These are phyloP conservation scores for Betta splendens DNA, from an alignment of 2,797 vertebrate genomes.

Conservation along the genomic window DNA sequence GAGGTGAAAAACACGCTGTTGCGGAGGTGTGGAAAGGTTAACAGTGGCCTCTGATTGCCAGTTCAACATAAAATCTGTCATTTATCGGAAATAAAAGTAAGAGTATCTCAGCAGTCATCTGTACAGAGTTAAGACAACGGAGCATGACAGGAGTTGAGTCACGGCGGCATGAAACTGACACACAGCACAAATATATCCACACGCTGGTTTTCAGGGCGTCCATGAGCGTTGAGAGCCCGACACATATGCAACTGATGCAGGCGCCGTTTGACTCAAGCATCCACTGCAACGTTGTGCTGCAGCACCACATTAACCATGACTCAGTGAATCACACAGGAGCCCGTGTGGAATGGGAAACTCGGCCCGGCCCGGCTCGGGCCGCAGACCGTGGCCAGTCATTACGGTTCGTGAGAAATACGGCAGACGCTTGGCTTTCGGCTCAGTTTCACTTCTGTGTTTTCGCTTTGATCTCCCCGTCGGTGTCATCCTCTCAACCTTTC, in stretches of 20 bases:
- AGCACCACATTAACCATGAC: constrained; percentile 14
- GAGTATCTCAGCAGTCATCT: constrained; percentile 36
- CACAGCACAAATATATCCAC: constrained; percentile 28
- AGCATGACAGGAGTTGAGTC: constrained; percentile 54
- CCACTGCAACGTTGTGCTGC: constrained; percentile 15
- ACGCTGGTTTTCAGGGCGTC: constrained; percentile 22
- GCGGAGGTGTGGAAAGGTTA: constrained; percentile 65
- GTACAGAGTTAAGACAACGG: constrained; percentile 45
- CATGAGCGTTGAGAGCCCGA: constrained; percentile 39
- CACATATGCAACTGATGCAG: constrained; percentile 24
- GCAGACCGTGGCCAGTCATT: constrained; percentile 31
- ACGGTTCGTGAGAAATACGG: constrained; percentile 44
- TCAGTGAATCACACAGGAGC: constrained; percentile 49
- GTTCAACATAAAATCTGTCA: constrained; percentile 61
- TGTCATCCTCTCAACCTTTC: constrained; percentile 11
- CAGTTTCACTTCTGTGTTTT: constrained; percentile 39
- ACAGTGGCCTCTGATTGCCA: constrained; percentile 55
- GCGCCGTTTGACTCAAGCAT: constrained; percentile 50
- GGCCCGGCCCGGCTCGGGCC: constrained; percentile 18
- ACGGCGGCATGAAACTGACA: constrained; percentile 46
- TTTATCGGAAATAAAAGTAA: constrained; percentile 70
- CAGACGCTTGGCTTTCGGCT: constrained; percentile 12
- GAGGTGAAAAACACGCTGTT: constrained; percentile 56
- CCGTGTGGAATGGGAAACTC: constrained; percentile 31
- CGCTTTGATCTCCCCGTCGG: constrained; percentile 33